These are phyloP conservation scores for Drosophila gunungcola DNA, from an alignment of 1,140 invertebrate species.

Conservation along the genomic window DNA sequence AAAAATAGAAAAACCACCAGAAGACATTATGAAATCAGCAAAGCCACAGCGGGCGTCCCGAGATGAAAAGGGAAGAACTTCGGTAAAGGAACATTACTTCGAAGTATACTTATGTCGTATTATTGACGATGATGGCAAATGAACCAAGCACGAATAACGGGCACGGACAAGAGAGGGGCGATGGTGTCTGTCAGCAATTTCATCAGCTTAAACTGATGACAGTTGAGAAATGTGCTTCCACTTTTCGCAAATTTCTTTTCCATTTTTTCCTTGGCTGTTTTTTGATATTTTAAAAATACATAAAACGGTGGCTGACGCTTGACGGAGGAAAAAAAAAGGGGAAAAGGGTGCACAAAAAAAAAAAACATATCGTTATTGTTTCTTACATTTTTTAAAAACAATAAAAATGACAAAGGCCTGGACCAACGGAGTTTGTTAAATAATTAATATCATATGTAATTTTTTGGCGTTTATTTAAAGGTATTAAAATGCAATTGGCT, in stretches of 20 bases:
- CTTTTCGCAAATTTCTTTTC: slow-evolving; percentile 24
- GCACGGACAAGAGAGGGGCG: slow-evolving; percentile 9
- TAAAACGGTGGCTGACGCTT: slow-evolving; percentile 71
- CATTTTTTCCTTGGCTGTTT: slow-evolving; percentile 8
- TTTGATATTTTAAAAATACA: slow-evolving; percentile 58
- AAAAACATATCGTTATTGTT: not conserved
- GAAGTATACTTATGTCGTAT: slow-evolving; percentile 64
- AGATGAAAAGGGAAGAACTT: slow-evolving; percentile 26
- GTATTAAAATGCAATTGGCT: too few species aligned
- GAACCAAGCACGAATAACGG: slow-evolving; percentile 26
- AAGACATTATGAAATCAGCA: slow-evolving; percentile 69
- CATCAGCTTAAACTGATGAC: slow-evolving; percentile 73
- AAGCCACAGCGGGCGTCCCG: slow-evolving; percentile 14
- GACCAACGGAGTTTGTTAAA: too few species aligned
- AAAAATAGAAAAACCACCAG: slow-evolving; percentile 31
- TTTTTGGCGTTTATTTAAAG: too few species aligned
- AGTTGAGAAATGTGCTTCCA: slow-evolving; percentile 68
- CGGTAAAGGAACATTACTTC: slow-evolving; percentile 19
- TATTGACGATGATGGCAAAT: slow-evolving; percentile 72
- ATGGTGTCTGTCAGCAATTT: slow-evolving; percentile 34
- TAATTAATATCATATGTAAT: too few species aligned
- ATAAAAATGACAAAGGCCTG: too few species aligned
- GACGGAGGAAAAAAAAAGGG: slow-evolving; percentile 20
- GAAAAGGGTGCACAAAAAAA: not conserved
- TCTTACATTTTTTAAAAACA: too few species aligned